Evolutionary conservation across 1,140 invertebrate species (phyloP).

Genomic region (Sipha flava): DNA sequence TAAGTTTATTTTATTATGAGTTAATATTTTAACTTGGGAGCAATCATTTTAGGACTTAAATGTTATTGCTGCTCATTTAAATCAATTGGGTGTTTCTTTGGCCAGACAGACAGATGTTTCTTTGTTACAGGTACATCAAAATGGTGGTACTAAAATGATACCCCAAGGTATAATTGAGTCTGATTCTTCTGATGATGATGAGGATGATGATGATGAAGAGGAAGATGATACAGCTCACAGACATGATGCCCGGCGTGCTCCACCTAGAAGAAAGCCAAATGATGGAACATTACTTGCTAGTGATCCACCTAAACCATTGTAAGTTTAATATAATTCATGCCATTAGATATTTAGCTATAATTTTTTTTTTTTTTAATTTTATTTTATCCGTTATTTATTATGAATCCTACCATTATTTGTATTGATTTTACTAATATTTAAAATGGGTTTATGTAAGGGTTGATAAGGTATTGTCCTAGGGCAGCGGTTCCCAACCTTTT

Average conservation of each 20-base stretch:
- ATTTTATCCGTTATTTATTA: too few species aligned
- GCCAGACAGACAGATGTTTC: constrained; percentile 34
- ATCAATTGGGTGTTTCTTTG: constrained; percentile 69
- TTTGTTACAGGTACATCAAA: constrained; percentile 34
- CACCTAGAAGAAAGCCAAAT: constrained; percentile 57
- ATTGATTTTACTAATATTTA: too few species aligned
- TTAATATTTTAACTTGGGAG: not conserved
- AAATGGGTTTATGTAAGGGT: too few species aligned
- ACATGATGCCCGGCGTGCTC: constrained; percentile 48
- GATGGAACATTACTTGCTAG: constrained; percentile 91
- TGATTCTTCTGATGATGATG: constrained; percentile 47
- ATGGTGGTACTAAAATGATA: constrained; percentile 36
- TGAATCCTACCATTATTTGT: too few species aligned
- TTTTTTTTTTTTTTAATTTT: too few species aligned
- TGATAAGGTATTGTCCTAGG: too few species aligned
- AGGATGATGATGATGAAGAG: constrained; percentile 44
- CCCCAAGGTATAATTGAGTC: constrained; percentile 39
- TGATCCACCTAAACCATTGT: constrained; percentile 93
- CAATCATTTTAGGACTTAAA: constrained; percentile 59
- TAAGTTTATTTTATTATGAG: constrained; percentile 43
- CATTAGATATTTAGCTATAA: too few species aligned
- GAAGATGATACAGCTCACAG: constrained; percentile 40
- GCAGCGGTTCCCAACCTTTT: too few species aligned
- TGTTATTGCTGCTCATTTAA: constrained; percentile 83
- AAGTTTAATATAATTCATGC: constrained; percentile 52